Percentiles rank a stretch among this genome's conserved stretches.
Conservation (phyloP, 2,888 invertebrate species). For the Tineola bisselliella region DNA sequence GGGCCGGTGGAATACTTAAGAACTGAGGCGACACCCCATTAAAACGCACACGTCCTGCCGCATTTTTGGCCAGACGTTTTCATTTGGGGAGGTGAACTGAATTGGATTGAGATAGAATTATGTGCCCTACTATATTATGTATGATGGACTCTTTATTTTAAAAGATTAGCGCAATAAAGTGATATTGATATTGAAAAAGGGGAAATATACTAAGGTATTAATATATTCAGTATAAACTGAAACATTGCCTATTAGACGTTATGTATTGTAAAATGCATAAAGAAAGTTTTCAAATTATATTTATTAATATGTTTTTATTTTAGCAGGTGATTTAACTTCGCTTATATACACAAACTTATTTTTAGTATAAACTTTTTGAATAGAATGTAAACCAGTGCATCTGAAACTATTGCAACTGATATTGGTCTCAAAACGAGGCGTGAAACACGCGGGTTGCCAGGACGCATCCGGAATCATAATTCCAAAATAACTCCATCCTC, state of each 20-base stretch:
- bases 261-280: too few relatives aligned
- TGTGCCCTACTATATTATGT: slow-evolving; percentile 7
- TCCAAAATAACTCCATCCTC: slow-evolving; percentile 63
- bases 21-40: slow-evolving; percentile 66
- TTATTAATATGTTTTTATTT: too few relatives aligned
- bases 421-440: slow-evolving; percentile 58
- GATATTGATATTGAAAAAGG: not conserved
- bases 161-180: slow-evolving; percentile 15
- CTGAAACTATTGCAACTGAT: slow-evolving; percentile 32
- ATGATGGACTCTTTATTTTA: slow-evolving; percentile 15
- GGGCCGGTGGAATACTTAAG: slow-evolving; percentile 63
- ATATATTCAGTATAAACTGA: too few relatives aligned
- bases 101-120: slow-evolving; percentile 24
- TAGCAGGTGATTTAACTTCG: too few relatives aligned
- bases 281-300: too few relatives aligned
- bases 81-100: slow-evolving; percentile 44
- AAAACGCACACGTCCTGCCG: slow-evolving; percentile 57
- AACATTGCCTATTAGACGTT: too few relatives aligned
- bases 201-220: not conserved
- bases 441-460: slow-evolving; percentile 56
- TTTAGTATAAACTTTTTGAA: too few relatives aligned
- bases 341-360: too few relatives aligned
- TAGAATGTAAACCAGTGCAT: not conserved
- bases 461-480: slow-evolving; percentile 68
- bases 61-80: slow-evolving; percentile 63